These are phyloP conservation scores for Papilio protenor DNA, from an alignment of 2,888 invertebrate genomes.

Conservation along the genomic window DNA sequence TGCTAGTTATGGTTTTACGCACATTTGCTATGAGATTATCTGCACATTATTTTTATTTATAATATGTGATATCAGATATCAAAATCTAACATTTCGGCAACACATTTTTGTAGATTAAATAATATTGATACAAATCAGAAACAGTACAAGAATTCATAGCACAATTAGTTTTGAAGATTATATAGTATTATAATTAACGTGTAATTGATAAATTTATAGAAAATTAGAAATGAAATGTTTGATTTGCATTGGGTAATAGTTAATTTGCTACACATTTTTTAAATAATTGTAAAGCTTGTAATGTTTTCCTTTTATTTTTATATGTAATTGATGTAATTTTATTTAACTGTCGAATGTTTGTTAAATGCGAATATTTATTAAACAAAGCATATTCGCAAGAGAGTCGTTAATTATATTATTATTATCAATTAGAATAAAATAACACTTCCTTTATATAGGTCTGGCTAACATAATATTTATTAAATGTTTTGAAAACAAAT, in stretches of 20 bases:
- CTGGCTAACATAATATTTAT: not conserved
- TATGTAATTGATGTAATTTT: not conserved
- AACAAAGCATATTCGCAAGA: constrained; percentile 1
- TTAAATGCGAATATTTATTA: constrained; percentile 6
- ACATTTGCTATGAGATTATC: constrained; percentile 7
- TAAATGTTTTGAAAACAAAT: constrained; percentile 10
- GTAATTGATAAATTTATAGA: not conserved
- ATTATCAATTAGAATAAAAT: not conserved
- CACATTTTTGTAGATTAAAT: not conserved
- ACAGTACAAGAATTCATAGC: constrained; percentile 22
- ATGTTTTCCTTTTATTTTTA: not conserved
- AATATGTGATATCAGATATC: constrained; percentile 23
- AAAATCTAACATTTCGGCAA: not conserved
- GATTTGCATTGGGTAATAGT: not conserved
- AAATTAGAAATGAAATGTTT: not conserved
- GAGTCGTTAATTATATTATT: not conserved
- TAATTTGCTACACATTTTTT: constrained; percentile 3
- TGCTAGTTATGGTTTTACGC: not conserved
- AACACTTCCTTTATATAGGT: not conserved
- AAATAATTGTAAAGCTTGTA: not conserved
- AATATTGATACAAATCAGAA: not conserved
- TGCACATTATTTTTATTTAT: constrained; percentile 17
- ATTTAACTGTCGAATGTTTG: not conserved
- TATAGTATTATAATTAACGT: constrained; percentile 9
- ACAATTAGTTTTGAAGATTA: constrained; percentile 22